phyloP scores from a whole-genome alignment of 2,113 vertebrate species.

The Apteryx mantelli region DNA sequence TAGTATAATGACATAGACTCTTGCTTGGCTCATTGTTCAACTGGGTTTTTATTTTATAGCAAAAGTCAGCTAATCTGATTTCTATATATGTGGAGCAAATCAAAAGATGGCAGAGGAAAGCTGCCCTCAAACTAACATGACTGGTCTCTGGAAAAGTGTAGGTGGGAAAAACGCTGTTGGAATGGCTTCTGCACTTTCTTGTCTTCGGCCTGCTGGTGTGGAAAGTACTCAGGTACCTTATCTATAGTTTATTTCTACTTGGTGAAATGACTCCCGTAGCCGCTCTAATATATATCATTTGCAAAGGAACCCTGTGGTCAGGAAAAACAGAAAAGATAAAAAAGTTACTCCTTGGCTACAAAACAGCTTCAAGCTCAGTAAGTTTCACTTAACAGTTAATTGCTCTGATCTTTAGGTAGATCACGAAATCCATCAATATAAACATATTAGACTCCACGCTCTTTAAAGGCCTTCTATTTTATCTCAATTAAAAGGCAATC shows the following conservation, averaged over 20 bases:
- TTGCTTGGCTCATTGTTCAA: not conserved
- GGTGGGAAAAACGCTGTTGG: not conserved
- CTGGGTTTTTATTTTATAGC: not conserved
- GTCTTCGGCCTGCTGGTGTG: not conserved
- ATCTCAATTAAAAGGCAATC: not conserved
- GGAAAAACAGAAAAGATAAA: not conserved
- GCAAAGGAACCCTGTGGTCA: not conserved
- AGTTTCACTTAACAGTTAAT: not conserved
- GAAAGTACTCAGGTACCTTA: not conserved
- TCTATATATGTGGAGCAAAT: not conserved
- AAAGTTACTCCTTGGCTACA: not conserved
- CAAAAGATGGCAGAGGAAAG: not conserved
- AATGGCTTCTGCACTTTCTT: not conserved
- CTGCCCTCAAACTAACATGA: not conserved
- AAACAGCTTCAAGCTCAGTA: not conserved
- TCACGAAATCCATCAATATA: not conserved
- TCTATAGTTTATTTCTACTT: not conserved
- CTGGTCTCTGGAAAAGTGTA: not conserved
- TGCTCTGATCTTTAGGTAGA: not conserved
- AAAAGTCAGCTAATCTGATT: not conserved
- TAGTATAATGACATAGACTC: not conserved
- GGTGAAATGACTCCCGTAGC: not conserved
- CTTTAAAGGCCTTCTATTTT: not conserved
- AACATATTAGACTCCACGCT: not conserved
- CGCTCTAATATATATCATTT: not conserved